Percentiles rank a stretch among this genome's conserved stretches.
Evolutionary conservation across 2,113 vertebrate genomes (phyloP).

Genomic region (Tragelaphus imberbis): DNA sequence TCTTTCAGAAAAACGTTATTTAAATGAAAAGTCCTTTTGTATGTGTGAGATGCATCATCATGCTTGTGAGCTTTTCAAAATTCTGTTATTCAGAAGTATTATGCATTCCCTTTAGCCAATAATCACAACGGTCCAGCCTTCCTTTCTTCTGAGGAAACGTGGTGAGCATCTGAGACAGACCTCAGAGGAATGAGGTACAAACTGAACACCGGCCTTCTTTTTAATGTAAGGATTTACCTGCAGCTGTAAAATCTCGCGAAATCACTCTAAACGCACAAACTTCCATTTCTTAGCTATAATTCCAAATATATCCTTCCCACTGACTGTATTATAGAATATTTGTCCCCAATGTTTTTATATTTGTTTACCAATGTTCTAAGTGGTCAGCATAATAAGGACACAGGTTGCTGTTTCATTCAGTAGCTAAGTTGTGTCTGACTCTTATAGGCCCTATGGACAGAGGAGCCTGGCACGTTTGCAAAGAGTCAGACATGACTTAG

Average conservation of each 20-base stretch:
- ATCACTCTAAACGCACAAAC: neutral
- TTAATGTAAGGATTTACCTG: neutral
- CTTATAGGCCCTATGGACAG: neutral
- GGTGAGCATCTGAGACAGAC: neutral
- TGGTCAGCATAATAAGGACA: neutral
- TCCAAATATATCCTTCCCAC: neutral
- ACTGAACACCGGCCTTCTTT: neutral
- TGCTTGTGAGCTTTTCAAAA: neutral
- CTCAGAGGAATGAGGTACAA: neutral
- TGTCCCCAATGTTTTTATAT: neutral
- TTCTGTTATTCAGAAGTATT: neutral
- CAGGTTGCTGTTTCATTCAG: too few species aligned
- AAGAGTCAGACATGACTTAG: neutral
- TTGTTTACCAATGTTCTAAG: neutral
- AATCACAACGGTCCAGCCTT: neutral
- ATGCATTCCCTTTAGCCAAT: neutral
- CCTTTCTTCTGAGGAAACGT: neutral
- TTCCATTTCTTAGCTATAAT: neutral
- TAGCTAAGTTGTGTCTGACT: neutral
- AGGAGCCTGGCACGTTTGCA: neutral
- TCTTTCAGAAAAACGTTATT: neutral
- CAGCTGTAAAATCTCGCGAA: neutral
- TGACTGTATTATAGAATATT: neutral
- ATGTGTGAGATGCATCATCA: neutral
- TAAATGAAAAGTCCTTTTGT: neutral